Evolutionary conservation across 1,140 invertebrate species (phyloP), one percentile per base, ranked within the genome.

Genomic region (Oscheius sp.): DNA sequence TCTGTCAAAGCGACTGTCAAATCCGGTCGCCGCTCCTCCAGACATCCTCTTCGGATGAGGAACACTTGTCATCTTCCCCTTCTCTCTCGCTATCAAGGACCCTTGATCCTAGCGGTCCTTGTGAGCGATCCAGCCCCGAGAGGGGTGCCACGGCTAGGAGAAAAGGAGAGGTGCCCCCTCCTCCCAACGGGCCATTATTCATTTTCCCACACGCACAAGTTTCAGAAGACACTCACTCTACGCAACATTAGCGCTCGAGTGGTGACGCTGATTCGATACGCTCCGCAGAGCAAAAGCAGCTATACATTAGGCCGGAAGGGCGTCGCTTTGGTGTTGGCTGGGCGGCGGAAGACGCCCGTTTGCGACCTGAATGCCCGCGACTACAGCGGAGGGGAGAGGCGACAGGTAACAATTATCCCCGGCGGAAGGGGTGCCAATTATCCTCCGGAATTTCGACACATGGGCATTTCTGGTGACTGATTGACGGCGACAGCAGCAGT

Each of bases 151-250:
- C 38, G n/a, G 38, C 38, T 42, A 7, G 38, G n/a, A 42, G n/a
- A 42, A n/a, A 7, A 7, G 38, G 7, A 7, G n/a, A 42, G 28
- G 28, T 55, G 15, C 28, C 49, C 7, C 28, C 23, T 23, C 28
- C 49, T 26, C 49, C 49, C 28, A 7, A 23, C 15, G 49, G 49
- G 23, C 49, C 49, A 55, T 55, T 55, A 55, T 55, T 66, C 64
- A 55, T 55, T 63, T 63, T 63, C 61, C 61, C 61, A 42, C 10
- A 7, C 10, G 61, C 61, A 42, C 13, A 63, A 42, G 31, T 63
- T 63, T 42, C 36, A 34, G 29, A 13, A 20, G 20, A 20, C 61
- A 46, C 45, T 66, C n/a, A n/a, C n/a, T n/a, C n/a, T n/a, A n/a
- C n/a, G 36, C 32, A 66, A 18, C 36, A 28, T 66, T 66, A 55